A percentile compares a stretch with the other conserved stretches of the same genome.
Conservation (phyloP, 2,888 invertebrate genomes). For the Clepsis dumicolana region DNA sequence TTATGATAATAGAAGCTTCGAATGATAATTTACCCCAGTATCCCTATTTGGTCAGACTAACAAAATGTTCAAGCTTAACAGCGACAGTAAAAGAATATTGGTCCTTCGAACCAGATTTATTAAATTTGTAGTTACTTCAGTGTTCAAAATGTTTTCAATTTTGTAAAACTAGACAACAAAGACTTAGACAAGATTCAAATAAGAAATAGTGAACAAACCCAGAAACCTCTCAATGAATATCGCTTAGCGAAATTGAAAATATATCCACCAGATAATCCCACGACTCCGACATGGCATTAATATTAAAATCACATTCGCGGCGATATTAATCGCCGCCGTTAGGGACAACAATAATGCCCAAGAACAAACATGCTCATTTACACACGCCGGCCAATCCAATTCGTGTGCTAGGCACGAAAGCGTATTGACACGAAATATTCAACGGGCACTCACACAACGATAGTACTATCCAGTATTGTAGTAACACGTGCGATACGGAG, state of each 20-base stretch:
- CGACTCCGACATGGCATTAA: constrained; percentile 55
- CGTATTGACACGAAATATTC: constrained; percentile 78
- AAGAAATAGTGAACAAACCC: neutral
- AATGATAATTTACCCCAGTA: constrained; percentile 6
- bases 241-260: constrained; percentile 22
- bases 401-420: constrained; percentile 77
- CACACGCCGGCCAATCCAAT: constrained; percentile 68
- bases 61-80: neutral
- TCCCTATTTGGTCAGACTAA: constrained; percentile 20
- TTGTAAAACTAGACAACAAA: neutral
- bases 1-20: constrained; percentile 17
- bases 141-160: too few relatives aligned
- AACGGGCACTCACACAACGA: constrained; percentile 75
- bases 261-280: constrained; percentile 29
- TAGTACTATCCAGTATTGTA: constrained; percentile 56
- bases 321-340: constrained; percentile 71
- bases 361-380: constrained; percentile 78
- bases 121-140: too few relatives aligned
- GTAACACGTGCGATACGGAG: constrained; percentile 64
- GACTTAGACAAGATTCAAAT: constrained; percentile 18
- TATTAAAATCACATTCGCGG: constrained; percentile 63
- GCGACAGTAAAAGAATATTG: constrained; percentile 19
- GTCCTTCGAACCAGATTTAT: constrained; percentile 48
- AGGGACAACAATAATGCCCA: constrained; percentile 74
- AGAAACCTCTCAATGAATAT: constrained; percentile 10